A percentile compares a stretch with the other conserved stretches of the same genome.
Conservation (phyloP, 2,113 vertebrate species). For the Scomber japonicus region DNA sequence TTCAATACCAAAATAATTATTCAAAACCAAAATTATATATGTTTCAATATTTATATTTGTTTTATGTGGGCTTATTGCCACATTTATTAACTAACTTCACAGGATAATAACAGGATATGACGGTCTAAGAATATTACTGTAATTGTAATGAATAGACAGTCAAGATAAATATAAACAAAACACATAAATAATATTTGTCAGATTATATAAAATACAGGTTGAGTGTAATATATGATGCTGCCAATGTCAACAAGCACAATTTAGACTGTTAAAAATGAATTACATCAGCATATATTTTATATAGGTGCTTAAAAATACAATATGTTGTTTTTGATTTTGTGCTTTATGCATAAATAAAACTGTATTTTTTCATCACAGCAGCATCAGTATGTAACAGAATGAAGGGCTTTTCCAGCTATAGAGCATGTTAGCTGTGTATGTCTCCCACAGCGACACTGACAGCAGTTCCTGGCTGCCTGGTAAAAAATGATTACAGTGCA, state of each 20-base stretch:
- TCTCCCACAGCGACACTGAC: background rate
- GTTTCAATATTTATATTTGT: no score
- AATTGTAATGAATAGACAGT: no score
- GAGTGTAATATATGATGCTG: background rate
- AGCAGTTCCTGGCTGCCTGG: background rate
- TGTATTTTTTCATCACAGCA: background rate
- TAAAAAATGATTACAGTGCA: slow-evolving; percentile 26
- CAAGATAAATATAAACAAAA: no score
- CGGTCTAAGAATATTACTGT: no score
- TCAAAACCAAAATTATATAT: no score
- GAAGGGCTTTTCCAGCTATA: background rate
- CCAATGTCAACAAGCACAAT: background rate
- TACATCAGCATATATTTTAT: background rate
- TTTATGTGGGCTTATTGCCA: no score
- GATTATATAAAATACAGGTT: background rate
- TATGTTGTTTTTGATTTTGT: no score
- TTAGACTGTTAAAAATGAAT: background rate
- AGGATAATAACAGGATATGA: no score
- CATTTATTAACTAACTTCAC: no score
- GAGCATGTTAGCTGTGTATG: background rate
- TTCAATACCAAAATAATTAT: no score
- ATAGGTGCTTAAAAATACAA: background rate
- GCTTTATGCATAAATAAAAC: background rate
- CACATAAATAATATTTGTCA: background rate
- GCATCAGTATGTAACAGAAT: background rate